Evolutionary conservation across 2,113 vertebrate genomes (phyloP).

Genomic region (Smithornis capensis): DNA sequence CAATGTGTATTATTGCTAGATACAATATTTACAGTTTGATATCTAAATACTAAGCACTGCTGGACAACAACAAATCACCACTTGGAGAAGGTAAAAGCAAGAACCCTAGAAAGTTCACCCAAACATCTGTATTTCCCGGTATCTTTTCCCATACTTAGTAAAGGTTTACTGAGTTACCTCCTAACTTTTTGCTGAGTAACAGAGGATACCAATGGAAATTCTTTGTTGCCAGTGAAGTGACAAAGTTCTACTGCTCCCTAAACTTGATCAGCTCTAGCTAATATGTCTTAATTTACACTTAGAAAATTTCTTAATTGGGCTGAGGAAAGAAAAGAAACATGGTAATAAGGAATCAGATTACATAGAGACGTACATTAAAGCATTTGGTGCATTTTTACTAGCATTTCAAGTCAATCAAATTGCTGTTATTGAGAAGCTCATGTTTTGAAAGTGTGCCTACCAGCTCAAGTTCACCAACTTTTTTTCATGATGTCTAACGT

Average conservation of each 20-base stretch:
- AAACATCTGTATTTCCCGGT: background rate
- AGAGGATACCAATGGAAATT: background rate
- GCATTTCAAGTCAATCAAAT: background rate
- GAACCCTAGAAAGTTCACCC: background rate
- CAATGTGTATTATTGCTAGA: background rate
- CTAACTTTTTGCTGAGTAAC: background rate
- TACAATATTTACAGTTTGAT: background rate
- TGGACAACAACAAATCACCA: background rate
- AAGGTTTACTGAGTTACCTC: background rate
- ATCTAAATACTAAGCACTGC: background rate
- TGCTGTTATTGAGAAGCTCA: background rate
- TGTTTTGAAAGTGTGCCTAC: background rate
- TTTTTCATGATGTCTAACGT: background rate
- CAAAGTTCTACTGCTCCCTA: background rate
- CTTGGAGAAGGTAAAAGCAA: background rate
- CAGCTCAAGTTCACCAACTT: background rate
- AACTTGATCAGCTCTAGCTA: background rate
- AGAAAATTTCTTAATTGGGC: background rate
- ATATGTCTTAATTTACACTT: background rate
- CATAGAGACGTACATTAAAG: background rate
- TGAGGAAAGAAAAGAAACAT: background rate
- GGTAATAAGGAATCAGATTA: background rate
- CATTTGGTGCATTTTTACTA: background rate
- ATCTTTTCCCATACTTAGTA: background rate
- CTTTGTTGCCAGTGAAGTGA: background rate